Evolutionary conservation across 2,888 invertebrate genomes (phyloP), one percentile per base, ranked within the genome.

Genomic region (Hyposoter dolosus): DNA sequence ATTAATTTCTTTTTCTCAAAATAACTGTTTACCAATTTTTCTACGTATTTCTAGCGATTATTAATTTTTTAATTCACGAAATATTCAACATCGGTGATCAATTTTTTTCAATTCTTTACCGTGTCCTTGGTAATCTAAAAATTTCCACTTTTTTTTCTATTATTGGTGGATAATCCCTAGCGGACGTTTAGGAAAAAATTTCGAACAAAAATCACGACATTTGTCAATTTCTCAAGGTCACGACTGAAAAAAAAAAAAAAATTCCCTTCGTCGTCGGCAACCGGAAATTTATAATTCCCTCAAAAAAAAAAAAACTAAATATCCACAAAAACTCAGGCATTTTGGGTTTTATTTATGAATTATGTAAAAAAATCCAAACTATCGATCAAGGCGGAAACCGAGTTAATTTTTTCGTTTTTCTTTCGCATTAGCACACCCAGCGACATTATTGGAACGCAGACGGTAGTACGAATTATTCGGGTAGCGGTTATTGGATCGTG

Each of bases 401-500:
- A 28, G 32, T 43, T 23, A n/a, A 40, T 47, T 23, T 74, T 19
- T 40, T 17, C 7, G 17, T 50, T 45, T 15, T 15, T n/a, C 6
- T 53, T 19, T 35, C 6, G 15, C 40, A 92, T 17, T 89, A 96
- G 96, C 96, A 97, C 90, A 94, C 95, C 1, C 95, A 95, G 88
- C 95, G 97, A 92, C 96, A 95, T 85, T 95, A 95, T 92, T 95
- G 96, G 88, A 95, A 95, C 89, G 89, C 92, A 45, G 92, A 94
- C 83, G 95, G 95, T 7, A 93, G 93, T 12, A 89, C 95, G 32
- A 91, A 94, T 4, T 93, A 95, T 82, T 94, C 95, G 65, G 95
- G 95, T 82, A 95, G 95, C 43, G 95, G 96, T 71, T 96, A 96
- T 93, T 97, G 97, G 97, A 94, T 96, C 89, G 96, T 97, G 28